phyloP scores from a whole-genome alignment of 2,113 vertebrate genomes.

The Donacobius atricapilla region DNA sequence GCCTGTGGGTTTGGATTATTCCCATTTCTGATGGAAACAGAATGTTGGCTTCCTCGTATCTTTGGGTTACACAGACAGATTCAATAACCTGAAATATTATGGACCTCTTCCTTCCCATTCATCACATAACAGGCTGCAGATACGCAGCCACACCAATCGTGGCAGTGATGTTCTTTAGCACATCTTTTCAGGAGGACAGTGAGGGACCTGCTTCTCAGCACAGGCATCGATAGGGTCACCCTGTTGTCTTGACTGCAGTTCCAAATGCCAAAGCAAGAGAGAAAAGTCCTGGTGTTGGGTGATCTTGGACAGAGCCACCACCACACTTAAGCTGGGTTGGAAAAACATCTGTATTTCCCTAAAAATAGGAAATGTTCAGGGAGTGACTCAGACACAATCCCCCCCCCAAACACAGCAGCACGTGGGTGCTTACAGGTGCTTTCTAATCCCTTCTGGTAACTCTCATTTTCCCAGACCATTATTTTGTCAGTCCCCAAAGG shows the following conservation, averaged over 20 bases:
- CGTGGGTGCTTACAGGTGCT: rapidly evolving
- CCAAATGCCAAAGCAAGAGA: rapidly evolving
- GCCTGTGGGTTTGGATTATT: neutral
- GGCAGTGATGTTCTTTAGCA: neutral
- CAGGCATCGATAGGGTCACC: neutral
- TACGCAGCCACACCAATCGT: neutral
- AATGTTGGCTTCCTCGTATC: neutral
- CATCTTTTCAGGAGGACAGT: neutral
- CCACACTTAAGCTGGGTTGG: too few species aligned
- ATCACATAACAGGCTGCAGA: neutral
- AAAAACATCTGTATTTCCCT: neutral
- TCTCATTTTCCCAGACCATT: neutral
- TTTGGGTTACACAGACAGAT: neutral
- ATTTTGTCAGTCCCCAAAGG: neutral
- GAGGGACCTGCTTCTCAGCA: neutral
- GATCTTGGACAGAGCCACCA: neutral
- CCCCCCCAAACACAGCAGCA: neutral
- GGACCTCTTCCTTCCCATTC: neutral
- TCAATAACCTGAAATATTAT: neutral
- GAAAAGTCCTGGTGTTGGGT: neutral
- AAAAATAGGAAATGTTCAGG: neutral
- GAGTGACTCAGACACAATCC: neutral
- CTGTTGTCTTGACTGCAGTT: neutral
- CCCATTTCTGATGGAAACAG: neutral
- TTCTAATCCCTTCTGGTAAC: neutral